Evolutionary conservation across 2,113 vertebrate species (phyloP).

Genomic region (Callipepla squamata): DNA sequence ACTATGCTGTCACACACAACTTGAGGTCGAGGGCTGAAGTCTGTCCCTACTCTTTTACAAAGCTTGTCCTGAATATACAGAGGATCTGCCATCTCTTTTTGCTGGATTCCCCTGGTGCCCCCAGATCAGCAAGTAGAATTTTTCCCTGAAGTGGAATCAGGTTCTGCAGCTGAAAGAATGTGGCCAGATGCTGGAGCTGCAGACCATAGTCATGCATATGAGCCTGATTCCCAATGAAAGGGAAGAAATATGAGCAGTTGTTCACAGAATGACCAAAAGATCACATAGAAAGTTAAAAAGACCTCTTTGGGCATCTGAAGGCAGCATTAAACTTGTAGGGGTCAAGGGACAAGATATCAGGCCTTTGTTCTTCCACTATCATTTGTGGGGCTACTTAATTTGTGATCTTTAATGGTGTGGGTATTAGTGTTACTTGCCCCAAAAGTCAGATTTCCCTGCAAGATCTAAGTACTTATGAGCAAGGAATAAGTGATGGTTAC

Average conservation of each 20-base stretch:
- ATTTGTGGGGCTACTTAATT: not conserved
- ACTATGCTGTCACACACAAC: not conserved
- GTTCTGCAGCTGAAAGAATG: not conserved
- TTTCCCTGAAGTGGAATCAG: not conserved
- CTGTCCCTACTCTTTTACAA: not conserved
- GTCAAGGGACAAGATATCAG: not conserved
- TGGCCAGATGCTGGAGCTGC: not conserved
- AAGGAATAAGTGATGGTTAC: not conserved
- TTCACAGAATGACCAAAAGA: not conserved
- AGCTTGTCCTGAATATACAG: fast-evolving
- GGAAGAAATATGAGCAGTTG: not conserved
- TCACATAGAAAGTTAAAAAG: not conserved
- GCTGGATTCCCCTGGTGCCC: not conserved
- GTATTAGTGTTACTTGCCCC: not conserved
- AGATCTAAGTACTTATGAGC: not conserved
- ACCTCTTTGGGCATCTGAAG: not conserved
- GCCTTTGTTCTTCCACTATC: not conserved
- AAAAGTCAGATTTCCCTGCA: not conserved
- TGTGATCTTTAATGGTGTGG: not conserved
- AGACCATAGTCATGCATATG: not conserved
- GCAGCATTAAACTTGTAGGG: not conserved
- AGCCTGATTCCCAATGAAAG: not conserved
- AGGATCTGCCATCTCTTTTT: not conserved
- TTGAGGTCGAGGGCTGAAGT: fast-evolving
- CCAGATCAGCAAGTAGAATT: not conserved